These are phyloP conservation scores for Scomberomorus guttatus DNA, from an alignment of 2,797 vertebrate genomes.

Conservation along the genomic window DNA sequence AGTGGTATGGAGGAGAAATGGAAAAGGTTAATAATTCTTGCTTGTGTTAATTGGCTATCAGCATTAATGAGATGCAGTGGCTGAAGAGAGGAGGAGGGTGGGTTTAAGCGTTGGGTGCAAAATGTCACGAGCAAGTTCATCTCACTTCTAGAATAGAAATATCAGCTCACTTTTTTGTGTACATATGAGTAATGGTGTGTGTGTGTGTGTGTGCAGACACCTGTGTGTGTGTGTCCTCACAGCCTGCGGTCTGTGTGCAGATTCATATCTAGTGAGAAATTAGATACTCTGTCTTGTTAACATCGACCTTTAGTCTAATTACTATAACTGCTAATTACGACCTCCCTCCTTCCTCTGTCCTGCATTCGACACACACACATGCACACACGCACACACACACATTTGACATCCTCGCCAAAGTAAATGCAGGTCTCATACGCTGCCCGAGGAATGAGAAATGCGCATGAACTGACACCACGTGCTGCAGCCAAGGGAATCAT, in stretches of 20 bases:
- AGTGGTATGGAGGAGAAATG: conserved; percentile 55
- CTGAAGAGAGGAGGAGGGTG: conserved; percentile 36
- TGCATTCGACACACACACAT: not conserved
- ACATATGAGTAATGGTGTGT: conserved; percentile 37
- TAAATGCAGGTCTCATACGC: not conserved
- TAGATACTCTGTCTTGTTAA: conserved; percentile 77
- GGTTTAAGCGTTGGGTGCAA: conserved; percentile 60
- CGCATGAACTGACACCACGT: conserved; percentile 14
- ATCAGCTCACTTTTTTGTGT: conserved; percentile 50
- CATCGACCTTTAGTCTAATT: conserved; percentile 80
- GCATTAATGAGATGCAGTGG: conserved; percentile 75
- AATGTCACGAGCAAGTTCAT: conserved; percentile 76
- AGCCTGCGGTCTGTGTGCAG: conserved; percentile 43
- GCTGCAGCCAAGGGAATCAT: not conserved
- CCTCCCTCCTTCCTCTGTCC: conserved; percentile 13
- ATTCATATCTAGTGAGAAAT: conserved; percentile 71
- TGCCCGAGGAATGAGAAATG: conserved; percentile 27
- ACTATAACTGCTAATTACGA: conserved; percentile 71
- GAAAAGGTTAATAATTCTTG: conserved; percentile 79
- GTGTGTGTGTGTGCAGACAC: not conserved
- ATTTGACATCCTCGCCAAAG: conserved; percentile 10
- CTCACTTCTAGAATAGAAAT: conserved; percentile 66
- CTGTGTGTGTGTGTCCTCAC: conserved; percentile 11
- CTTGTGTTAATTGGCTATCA: conserved; percentile 79
- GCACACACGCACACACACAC: conserved; percentile 2